phyloP scores from a whole-genome alignment of 2,888 invertebrate species.

The Andrena fulva region DNA sequence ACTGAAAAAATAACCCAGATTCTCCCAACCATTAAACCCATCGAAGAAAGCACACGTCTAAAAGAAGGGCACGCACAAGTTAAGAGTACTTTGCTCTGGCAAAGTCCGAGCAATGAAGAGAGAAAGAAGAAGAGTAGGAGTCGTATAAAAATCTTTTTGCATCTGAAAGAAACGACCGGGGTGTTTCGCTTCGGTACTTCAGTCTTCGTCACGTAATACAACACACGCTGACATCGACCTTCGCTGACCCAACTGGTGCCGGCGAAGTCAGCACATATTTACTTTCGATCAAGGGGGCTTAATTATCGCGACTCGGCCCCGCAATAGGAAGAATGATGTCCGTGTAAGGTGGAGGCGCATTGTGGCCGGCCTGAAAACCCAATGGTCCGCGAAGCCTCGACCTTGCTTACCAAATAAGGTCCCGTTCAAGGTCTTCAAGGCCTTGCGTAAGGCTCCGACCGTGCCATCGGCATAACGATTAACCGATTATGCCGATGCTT shows the following conservation, averaged over 20 bases:
- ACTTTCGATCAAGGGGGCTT: slow-evolving; percentile 13
- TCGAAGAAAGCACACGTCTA: no score
- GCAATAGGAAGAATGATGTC: slow-evolving; percentile 62
- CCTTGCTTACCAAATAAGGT: slow-evolving; percentile 83
- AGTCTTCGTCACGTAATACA: neutral
- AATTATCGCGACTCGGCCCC: slow-evolving; percentile 20
- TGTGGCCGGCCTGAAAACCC: slow-evolving; percentile 80
- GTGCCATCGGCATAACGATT: slow-evolving; percentile 77
- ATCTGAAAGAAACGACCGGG: no score
- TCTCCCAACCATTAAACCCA: no score
- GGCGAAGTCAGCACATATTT: neutral
- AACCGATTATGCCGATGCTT: slow-evolving; percentile 71
- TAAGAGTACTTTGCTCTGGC: no score
- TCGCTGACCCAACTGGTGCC: neutral
- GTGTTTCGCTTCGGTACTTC: no score
- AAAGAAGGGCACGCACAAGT: no score
- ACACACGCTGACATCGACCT: neutral
- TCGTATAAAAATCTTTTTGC: no score
- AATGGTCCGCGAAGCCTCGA: slow-evolving; percentile 79
- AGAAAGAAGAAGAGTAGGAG: no score
- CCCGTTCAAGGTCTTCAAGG: slow-evolving; percentile 78
- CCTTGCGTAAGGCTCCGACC: slow-evolving; percentile 79
- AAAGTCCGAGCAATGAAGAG: no score
- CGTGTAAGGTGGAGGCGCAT: slow-evolving; percentile 67
- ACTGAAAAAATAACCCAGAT: no score